Evolutionary conservation across 2,888 invertebrate species (phyloP), one percentile per base, ranked within the genome.

Genomic region (Chymomyza fuscimana): DNA sequence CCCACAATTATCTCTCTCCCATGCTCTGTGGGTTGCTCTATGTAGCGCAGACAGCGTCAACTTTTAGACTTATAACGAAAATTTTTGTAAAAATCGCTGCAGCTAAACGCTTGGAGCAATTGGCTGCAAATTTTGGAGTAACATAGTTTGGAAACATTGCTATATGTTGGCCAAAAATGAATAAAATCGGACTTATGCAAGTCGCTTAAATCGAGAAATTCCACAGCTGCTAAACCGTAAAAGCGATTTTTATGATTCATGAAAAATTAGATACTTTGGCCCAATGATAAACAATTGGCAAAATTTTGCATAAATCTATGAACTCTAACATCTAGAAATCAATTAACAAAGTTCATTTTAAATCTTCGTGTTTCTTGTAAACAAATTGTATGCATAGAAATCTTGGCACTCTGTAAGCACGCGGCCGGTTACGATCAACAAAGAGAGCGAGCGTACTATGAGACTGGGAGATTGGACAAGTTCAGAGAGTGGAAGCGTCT

Each of bases 261-360:
- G 4, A 63, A 72, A 76, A 90, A 90, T 90, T 78, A 82, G 90
- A 89, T 90, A 78, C 82, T 74, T 63, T 3, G 6, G 0, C 0
- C 2, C 0, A 6, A 15, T 16, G 4, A 62, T 68, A 69, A 2
- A 0, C n/a, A 1, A 29, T 9, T 60, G 10, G 58, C 46, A 9
- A 68, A 32, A 63, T 80, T 65, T 79, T 5, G 69, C 40, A 15
- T 0, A 25, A 77, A 81, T 79, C 46, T 0, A 7, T 32, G 3
- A 0, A 4, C 3, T 5, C 67, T 73, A 77, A 85, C 69, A 70
- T 72, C 68, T 56, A 54, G 19, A 90, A 90, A 89, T 74, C 72
- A 88, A 77, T 89, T 90, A 89, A 81, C 68, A 72, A 90, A 90
- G 85, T 85, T 73, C 82, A 85, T 78, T 89, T 89, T 88, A 89